Conservation (phyloP, 2,113 vertebrate genomes). For the Bambusicola thoracicus region DNA sequence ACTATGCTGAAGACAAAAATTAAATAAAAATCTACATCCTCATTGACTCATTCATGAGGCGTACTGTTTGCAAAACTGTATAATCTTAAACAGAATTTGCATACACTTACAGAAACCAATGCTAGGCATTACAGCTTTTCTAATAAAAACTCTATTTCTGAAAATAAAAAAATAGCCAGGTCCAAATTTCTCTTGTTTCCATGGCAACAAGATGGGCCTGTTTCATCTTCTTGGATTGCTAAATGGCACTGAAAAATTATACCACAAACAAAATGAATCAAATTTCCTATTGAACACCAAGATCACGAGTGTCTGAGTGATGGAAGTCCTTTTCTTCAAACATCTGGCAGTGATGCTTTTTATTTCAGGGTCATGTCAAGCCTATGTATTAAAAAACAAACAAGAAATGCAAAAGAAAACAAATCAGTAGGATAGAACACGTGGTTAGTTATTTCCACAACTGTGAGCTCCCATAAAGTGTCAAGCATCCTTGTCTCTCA, state of each 20-base stretch:
- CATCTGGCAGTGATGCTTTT: neutral
- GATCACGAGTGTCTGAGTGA: neutral
- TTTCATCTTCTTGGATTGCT: constrained; percentile 36
- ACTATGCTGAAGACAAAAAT: constrained; percentile 13
- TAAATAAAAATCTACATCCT: constrained; percentile 29
- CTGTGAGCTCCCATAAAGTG: neutral
- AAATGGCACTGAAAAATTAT: constrained; percentile 30
- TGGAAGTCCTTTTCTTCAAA: constrained; percentile 43
- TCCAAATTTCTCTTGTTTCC: neutral
- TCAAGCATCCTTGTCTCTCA: neutral
- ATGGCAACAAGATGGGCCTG: neutral
- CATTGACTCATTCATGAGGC: constrained; percentile 52
- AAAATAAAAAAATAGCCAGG: neutral
- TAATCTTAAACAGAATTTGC: constrained; percentile 15
- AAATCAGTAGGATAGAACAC: neutral
- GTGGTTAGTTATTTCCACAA: neutral
- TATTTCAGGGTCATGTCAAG: constrained; percentile 78
- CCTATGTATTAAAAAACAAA: constrained; percentile 30
- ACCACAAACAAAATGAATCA: constrained; percentile 33
- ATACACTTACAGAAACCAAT: constrained; percentile 41
- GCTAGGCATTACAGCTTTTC: constrained; percentile 7
- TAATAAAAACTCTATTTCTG: constrained; percentile 8
- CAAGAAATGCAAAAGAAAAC: neutral
- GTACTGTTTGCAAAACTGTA: constrained; percentile 58
- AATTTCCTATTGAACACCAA: neutral